Conservation (phyloP, 2,888 invertebrate genomes). For the Steinernema carpocapsae region DNA sequence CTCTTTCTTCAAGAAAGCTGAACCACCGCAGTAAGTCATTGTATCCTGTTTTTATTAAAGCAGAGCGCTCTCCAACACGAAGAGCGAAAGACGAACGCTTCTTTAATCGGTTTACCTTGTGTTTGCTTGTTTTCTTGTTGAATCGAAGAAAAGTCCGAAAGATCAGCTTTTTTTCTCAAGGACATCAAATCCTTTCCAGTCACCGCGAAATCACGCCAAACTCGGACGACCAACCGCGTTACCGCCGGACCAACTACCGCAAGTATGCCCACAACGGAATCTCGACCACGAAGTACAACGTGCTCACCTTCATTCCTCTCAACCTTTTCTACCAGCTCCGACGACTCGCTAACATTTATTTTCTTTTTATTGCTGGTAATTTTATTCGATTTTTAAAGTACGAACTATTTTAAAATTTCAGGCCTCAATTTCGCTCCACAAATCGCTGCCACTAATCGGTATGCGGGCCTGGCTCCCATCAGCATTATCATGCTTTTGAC, state of each 20-base stretch:
- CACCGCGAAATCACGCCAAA: slow-evolving; percentile 46
- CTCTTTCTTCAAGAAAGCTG: background rate
- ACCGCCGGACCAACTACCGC: slow-evolving; percentile 54
- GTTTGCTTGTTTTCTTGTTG: background rate
- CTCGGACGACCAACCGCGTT: slow-evolving; percentile 48
- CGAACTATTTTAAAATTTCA: slow-evolving; percentile 37
- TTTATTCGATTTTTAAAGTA: background rate
- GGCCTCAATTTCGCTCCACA: slow-evolving; percentile 58
- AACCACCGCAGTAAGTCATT: slow-evolving; percentile 10
- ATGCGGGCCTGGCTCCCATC: slow-evolving; percentile 80
- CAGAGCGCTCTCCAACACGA: background rate
- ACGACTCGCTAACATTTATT: slow-evolving; percentile 94
- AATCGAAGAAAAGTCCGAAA: background rate
- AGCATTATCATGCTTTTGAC: slow-evolving; percentile 91
- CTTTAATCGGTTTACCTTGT: background rate
- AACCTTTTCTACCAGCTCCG: slow-evolving; percentile 81
- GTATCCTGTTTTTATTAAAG: background rate
- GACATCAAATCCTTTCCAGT: slow-evolving; percentile 30
- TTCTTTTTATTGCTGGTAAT: slow-evolving; percentile 87
- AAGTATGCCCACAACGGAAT: slow-evolving; percentile 81
- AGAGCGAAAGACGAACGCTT: background rate
- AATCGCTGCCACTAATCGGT: slow-evolving; percentile 56
- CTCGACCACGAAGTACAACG: slow-evolving; percentile 92
- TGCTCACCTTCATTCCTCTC: slow-evolving; percentile 89
- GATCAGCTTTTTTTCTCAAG: slow-evolving; percentile 6